Evolutionary conservation across 2,888 invertebrate genomes (phyloP).

Genomic region (Volucella zonaria): DNA sequence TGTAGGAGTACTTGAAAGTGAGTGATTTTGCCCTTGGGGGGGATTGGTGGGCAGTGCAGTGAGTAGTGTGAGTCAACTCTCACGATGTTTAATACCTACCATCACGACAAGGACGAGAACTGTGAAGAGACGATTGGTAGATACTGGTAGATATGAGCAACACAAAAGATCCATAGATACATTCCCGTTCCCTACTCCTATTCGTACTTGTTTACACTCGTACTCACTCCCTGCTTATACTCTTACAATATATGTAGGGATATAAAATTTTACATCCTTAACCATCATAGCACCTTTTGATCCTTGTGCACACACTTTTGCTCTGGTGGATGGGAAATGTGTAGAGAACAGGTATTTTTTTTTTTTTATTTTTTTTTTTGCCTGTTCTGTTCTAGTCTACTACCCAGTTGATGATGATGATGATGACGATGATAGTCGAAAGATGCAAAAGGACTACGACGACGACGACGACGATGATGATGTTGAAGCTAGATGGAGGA

Average conservation of each 20-base stretch:
- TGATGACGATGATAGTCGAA: constrained; percentile 54
- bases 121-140: constrained; percentile 27
- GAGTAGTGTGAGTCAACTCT: constrained; percentile 35
- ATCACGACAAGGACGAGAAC: constrained; percentile 30
- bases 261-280: constrained; percentile 72
- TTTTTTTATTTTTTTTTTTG: constrained; percentile 44
- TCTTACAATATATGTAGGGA: constrained; percentile 19
- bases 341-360: constrained; percentile 39
- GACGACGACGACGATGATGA: constrained; percentile 13
- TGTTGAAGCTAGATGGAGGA: constrained; percentile 8
- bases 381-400: background rate
- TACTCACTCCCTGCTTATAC: no score
- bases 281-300: constrained; percentile 72
- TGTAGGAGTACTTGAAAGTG: background rate
- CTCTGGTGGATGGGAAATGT: constrained; percentile 1
- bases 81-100: constrained; percentile 60
- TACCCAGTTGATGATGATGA: background rate
- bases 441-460: constrained; percentile 44
- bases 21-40: background rate
- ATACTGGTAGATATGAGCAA: constrained; percentile 17
- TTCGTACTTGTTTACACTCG: no score
- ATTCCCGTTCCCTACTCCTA: no score
- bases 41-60: background rate
- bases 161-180: background rate
- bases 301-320: constrained; percentile 66